Evolutionary conservation across 2,113 vertebrate genomes (phyloP).

Genomic region (Pseudorectes ferrugineus): DNA sequence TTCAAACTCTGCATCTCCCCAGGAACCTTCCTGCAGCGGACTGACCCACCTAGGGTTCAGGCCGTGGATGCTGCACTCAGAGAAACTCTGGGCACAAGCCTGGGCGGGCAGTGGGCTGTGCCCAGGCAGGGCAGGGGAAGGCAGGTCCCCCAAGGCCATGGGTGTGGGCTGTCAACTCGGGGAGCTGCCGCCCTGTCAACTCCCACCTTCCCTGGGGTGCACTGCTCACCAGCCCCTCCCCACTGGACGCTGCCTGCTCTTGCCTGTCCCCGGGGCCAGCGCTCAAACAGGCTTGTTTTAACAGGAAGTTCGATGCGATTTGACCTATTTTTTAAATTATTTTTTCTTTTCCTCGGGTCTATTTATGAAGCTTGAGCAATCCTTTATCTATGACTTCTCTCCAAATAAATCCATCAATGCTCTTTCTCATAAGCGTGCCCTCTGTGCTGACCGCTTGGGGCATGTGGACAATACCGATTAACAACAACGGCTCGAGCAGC

Average conservation of each 20-base stretch:
- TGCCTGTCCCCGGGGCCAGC: background rate
- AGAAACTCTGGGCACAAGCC: background rate
- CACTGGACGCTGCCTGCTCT: background rate
- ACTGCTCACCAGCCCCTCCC: background rate
- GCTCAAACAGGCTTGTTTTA: background rate
- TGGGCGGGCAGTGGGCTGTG: fast-evolving
- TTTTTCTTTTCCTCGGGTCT: background rate
- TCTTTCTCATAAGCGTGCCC: background rate
- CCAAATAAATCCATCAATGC: background rate
- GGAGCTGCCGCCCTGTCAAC: background rate
- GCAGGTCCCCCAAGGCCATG: background rate
- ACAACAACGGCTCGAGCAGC: fast-evolving
- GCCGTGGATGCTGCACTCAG: background rate
- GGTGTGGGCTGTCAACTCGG: background rate
- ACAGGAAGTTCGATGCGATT: background rate
- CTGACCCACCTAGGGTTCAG: background rate
- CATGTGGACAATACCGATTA: background rate
- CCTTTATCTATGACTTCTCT: constrained; percentile 14
- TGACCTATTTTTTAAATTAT: constrained; percentile 29
- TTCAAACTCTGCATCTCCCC: background rate
- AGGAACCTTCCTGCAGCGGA: background rate
- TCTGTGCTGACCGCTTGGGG: fast-evolving
- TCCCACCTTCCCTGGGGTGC: background rate
- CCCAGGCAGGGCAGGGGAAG: background rate
- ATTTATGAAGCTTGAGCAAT: constrained; percentile 38